Conservation (phyloP, 2,113 vertebrate genomes). For the Solea senegalensis region DNA sequence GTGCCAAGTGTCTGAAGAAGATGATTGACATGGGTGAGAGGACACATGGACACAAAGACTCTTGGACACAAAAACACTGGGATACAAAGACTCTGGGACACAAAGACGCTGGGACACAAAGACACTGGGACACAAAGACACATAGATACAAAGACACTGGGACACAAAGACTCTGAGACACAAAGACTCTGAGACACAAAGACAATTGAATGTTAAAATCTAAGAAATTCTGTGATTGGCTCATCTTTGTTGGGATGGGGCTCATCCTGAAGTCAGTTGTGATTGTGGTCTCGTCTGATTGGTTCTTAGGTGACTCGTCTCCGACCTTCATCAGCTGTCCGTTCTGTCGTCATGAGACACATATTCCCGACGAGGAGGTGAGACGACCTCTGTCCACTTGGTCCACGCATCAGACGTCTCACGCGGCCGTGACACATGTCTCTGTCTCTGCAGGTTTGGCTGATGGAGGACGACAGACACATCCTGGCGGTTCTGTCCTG, state of each 20-base stretch:
- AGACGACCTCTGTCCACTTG: background rate
- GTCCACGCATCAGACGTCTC: background rate
- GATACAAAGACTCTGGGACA: too few species aligned
- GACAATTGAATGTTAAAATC: too few species aligned
- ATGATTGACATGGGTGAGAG: constrained; percentile 81
- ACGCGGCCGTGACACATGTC: background rate
- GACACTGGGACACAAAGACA: background rate
- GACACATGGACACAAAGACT: background rate
- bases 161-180: too few species aligned
- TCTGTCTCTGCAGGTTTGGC: constrained; percentile 71
- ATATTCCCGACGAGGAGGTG: constrained; percentile 79
- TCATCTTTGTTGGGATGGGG: too few species aligned
- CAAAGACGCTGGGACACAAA: too few species aligned
- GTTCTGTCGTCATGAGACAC: constrained; percentile 88
- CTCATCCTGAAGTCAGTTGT: background rate
- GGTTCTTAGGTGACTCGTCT: constrained; percentile 68
- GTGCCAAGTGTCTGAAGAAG: constrained; percentile 85
- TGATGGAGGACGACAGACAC: constrained; percentile 84
- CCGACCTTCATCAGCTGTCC: constrained; percentile 85
- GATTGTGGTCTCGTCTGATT: background rate
- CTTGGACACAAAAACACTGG: too few species aligned
- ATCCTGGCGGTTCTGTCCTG: constrained; percentile 80
- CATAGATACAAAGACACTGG: too few species aligned
- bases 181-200: too few species aligned
- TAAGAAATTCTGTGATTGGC: too few species aligned